Evolutionary conservation across 35 echinoderm and acorn worm genomes (phyloP).

Genomic region (Nesometra sesokonis): DNA sequence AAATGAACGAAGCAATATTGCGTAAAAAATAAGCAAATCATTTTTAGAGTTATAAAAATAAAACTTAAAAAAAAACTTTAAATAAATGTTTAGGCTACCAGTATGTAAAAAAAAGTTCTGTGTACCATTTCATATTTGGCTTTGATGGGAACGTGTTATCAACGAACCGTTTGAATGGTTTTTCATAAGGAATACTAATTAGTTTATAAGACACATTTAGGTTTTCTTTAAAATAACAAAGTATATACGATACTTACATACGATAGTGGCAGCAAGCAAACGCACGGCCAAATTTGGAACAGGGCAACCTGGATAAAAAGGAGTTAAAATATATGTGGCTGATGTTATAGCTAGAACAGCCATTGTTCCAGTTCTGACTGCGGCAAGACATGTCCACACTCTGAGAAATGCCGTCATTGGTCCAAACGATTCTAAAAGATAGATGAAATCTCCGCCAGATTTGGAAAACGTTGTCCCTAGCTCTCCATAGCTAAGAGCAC

Average conservation of each 20-base stretch:
- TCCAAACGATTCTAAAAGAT: conserved; percentile 34
- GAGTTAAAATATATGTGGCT: conserved; percentile 49
- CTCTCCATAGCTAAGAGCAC: conserved; percentile 37
- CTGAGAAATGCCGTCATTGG: conserved; percentile 28
- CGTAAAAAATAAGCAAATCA: too few relatives aligned
- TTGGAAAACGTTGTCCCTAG: conserved; percentile 17
- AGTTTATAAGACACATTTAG: too few relatives aligned
- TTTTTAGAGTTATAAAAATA: too few relatives aligned
- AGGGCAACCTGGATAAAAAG: conserved; percentile 29
- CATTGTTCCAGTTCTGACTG: conserved; percentile 32
- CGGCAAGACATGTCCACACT: conserved; percentile 35
- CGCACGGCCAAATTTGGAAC: not conserved
- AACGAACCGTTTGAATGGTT: too few relatives aligned
- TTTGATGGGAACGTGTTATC: too few relatives aligned
- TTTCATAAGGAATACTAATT: too few relatives aligned
- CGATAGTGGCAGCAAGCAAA: not conserved
- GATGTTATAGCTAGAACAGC: conserved; percentile 64
- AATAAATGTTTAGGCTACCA: too few relatives aligned
- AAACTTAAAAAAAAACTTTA: too few relatives aligned
- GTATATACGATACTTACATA: not conserved
- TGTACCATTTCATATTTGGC: too few relatives aligned
- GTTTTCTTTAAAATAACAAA: too few relatives aligned
- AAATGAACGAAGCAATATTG: too few relatives aligned
- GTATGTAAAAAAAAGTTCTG: too few relatives aligned
- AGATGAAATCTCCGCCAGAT: conserved; percentile 45